Evolutionary conservation across 2,797 vertebrate genomes (phyloP).

Genomic region (Scomberomorus guttatus): DNA sequence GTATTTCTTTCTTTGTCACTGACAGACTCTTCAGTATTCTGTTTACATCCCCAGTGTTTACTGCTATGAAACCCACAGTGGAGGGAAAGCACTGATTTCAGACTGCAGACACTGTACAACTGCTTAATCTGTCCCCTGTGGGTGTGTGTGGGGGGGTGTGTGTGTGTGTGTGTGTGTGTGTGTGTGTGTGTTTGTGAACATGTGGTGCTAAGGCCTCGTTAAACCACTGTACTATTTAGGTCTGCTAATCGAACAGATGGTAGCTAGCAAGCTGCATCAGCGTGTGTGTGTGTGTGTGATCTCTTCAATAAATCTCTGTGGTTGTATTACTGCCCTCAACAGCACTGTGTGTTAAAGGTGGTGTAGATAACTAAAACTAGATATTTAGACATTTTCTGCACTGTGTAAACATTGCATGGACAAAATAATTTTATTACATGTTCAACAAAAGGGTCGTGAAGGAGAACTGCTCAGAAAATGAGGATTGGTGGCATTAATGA

Average conservation of each 20-base stretch:
- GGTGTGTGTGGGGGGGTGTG: slow-evolving; percentile 13
- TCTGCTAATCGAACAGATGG: slow-evolving; percentile 77
- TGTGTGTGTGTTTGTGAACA: slow-evolving; percentile 27
- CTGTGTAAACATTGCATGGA: too few relatives aligned
- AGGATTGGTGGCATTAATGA: too few relatives aligned
- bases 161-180: background rate
- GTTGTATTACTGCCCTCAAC: background rate
- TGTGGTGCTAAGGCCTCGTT: slow-evolving; percentile 72
- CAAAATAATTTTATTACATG: too few relatives aligned
- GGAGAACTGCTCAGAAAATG: too few relatives aligned
- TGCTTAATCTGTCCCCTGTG: slow-evolving; percentile 54
- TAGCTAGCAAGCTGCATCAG: slow-evolving; percentile 42
- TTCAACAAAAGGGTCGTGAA: too few relatives aligned
- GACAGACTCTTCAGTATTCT: slow-evolving; percentile 24
- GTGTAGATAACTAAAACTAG: too few relatives aligned
- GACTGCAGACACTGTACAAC: slow-evolving; percentile 50
- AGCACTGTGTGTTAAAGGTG: background rate
- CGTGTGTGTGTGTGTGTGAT: slow-evolving; percentile 3
- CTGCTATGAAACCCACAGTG: slow-evolving; percentile 35
- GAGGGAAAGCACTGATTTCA: slow-evolving; percentile 56
- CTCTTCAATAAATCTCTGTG: background rate
- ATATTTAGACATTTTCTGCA: too few relatives aligned
- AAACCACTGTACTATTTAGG: slow-evolving; percentile 72
- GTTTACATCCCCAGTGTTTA: slow-evolving; percentile 44
- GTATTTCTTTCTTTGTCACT: slow-evolving; percentile 16